Evolutionary conservation across 2,113 vertebrate genomes (phyloP).

Genomic region (Ochotona princeps): DNA sequence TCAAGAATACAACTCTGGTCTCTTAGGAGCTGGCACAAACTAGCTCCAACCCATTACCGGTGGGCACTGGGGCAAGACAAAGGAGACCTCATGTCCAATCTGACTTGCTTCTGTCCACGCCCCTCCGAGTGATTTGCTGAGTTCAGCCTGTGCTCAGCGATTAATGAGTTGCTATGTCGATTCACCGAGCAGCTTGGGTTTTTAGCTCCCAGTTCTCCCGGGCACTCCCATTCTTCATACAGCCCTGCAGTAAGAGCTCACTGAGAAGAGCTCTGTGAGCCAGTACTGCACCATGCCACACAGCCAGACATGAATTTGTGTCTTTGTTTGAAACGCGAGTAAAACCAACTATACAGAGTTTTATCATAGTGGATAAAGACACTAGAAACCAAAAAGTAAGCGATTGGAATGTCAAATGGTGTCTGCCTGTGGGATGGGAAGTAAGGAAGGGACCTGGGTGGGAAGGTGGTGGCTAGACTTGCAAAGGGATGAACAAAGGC

Average conservation of each 20-base stretch:
- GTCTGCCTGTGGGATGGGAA: constrained; percentile 11
- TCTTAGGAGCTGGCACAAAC: background rate
- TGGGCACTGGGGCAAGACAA: background rate
- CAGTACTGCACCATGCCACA: background rate
- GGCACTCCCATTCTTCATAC: background rate
- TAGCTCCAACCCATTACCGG: background rate
- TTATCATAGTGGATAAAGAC: background rate
- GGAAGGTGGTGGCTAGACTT: background rate
- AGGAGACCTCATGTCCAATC: background rate
- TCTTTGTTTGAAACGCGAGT: background rate
- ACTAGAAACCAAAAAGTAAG: background rate
- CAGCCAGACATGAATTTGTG: background rate
- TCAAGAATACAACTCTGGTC: too few relatives aligned
- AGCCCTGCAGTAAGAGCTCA: background rate
- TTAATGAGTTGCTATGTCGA: background rate
- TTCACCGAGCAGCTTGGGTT: background rate
- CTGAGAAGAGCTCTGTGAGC: background rate
- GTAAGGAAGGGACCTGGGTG: background rate
- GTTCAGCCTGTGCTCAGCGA: background rate
- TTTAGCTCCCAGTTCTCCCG: background rate
- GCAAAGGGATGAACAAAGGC: background rate
- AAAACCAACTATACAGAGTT: background rate
- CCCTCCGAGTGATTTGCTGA: background rate
- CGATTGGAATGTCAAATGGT: background rate
- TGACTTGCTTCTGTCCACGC: background rate